These are phyloP conservation scores for Corythornis madagascariensis DNA, from an alignment of 2,113 vertebrate genomes.

Conservation along the genomic window DNA sequence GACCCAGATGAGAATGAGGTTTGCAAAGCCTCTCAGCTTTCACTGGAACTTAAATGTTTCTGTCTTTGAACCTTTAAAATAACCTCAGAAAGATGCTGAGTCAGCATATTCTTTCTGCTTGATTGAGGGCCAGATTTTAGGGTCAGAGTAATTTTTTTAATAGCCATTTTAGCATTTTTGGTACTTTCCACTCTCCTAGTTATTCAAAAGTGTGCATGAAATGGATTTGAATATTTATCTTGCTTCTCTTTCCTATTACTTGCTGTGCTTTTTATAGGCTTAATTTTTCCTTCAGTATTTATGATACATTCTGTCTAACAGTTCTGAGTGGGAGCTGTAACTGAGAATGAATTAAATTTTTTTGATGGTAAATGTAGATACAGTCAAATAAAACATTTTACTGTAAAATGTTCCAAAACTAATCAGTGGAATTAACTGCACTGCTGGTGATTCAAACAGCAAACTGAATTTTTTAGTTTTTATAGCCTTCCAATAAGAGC, in stretches of 20 bases:
- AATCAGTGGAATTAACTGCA: constrained; percentile 5
- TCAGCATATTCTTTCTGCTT: neutral
- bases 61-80: constrained; percentile 40
- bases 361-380: constrained; percentile 5
- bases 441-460: neutral
- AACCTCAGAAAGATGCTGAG: constrained; percentile 24
- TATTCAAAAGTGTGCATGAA: constrained; percentile 23
- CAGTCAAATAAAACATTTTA: constrained; percentile 29
- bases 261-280: constrained; percentile 32
- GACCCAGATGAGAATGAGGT: neutral
- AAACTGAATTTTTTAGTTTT: neutral
- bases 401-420: neutral
- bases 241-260: constrained; percentile 19
- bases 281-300: constrained; percentile 47
- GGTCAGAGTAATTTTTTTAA: constrained; percentile 36
- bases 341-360: constrained; percentile 36
- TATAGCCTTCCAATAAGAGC: neutral
- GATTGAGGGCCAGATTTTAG: constrained; percentile 36
- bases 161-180: constrained; percentile 22
- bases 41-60: neutral
- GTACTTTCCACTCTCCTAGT: constrained; percentile 9
- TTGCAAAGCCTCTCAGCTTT: constrained; percentile 36
- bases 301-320: constrained; percentile 4
- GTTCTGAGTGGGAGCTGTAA: constrained; percentile 7
- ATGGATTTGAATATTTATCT: constrained; percentile 59